Conservation (phyloP, 2,113 vertebrate species). For the Charina bottae region DNA sequence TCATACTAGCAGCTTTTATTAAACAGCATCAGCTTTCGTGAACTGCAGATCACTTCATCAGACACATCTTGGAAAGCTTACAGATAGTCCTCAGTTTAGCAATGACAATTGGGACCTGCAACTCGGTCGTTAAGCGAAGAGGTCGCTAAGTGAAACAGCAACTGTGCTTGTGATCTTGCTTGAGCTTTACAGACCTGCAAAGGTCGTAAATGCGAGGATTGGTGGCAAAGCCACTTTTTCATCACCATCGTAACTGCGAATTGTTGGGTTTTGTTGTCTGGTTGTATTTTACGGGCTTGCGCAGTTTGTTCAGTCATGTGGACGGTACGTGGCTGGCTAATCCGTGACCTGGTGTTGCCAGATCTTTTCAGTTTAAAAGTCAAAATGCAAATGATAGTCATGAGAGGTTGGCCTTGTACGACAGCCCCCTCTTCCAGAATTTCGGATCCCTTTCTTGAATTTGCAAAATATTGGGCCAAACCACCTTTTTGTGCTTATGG, state of each 20-base stretch:
- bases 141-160: background rate
- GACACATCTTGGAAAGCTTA: background rate
- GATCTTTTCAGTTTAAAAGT: background rate
- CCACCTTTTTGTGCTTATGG: background rate
- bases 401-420: background rate
- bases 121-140: background rate
- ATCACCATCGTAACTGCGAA: background rate
- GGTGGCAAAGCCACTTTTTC: no score
- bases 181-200: background rate
- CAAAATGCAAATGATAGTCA: background rate
- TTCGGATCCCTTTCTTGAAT: background rate
- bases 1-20: background rate
- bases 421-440: background rate
- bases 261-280: background rate
- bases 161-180: background rate
- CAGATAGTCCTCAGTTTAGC: background rate
- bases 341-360: background rate
- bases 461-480: background rate
- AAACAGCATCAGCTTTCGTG: background rate
- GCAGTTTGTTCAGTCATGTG: background rate
- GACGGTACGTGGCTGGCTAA: background rate
- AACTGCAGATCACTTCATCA: background rate
- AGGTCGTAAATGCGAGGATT: no score
- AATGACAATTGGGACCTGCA: background rate
- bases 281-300: constrained; percentile 25